phyloP scores from a whole-genome alignment of 2,888 invertebrate genomes.

The Lymantria dispar region DNA sequence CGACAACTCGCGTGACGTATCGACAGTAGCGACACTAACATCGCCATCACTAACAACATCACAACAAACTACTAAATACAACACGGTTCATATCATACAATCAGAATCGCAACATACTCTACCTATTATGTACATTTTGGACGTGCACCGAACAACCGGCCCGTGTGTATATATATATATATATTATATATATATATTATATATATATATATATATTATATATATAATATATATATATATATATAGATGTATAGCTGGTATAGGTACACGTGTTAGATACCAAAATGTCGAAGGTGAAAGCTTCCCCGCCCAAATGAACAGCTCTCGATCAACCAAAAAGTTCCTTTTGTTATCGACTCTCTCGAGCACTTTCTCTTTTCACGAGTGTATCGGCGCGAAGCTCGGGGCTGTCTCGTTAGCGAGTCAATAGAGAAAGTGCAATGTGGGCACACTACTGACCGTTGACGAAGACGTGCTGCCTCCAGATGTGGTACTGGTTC shows the following conservation, averaged over 20 bases:
- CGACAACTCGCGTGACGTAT: constrained; percentile 1
- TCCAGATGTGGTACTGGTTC: constrained; percentile 91
- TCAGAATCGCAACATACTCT: constrained; percentile 8
- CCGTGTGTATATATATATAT: neutral
- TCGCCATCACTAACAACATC: neutral
- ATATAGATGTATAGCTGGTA: no score
- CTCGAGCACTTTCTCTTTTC: constrained; percentile 73
- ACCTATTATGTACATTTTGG: neutral
- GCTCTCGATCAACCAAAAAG: constrained; percentile 61
- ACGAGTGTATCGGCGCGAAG: constrained; percentile 39
- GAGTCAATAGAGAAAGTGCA: constrained; percentile 55
- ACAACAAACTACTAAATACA: no score
- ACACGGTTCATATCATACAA: no score
- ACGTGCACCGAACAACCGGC: neutral
- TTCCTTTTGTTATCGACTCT: constrained; percentile 52
- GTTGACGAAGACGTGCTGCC: constrained; percentile 90
- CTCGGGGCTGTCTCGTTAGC: constrained; percentile 38
- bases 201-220: neutral
- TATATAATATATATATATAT: no score
- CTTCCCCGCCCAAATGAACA: constrained; percentile 56
- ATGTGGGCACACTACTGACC: constrained; percentile 83
- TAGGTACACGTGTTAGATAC: no score
- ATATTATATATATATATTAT: no score
- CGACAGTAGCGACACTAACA: neutral
- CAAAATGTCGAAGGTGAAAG: constrained; percentile 41